Percentiles rank a stretch among this genome's conserved stretches.
Evolutionary conservation across 2,888 invertebrate genomes (phyloP).

Genomic region (Netelia inedita): DNA sequence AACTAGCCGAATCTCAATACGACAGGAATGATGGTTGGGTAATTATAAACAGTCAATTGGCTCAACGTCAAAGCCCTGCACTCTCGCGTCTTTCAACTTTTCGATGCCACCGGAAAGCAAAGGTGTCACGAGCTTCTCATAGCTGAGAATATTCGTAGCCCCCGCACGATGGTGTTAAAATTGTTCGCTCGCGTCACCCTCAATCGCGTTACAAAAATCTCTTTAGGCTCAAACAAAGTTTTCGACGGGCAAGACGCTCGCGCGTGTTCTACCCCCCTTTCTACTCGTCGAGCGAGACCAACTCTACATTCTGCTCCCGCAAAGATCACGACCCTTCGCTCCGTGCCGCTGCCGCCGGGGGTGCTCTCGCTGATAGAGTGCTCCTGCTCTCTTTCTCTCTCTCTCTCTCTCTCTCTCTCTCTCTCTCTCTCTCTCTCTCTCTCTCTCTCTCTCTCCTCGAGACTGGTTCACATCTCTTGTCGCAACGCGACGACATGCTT

Average conservation of each 20-base stretch:
- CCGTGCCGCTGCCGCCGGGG: too few species aligned
- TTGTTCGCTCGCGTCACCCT: slow-evolving; percentile 1
- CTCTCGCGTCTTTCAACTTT: too few species aligned
- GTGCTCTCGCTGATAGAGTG: neutral
- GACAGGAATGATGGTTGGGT: too few species aligned
- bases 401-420: neutral
- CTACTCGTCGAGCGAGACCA: neutral
- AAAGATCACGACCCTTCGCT: too few species aligned
- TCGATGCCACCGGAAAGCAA: too few species aligned
- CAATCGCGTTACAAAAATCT: slow-evolving; percentile 40
- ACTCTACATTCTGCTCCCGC: neutral
- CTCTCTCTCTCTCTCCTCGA: neutral
- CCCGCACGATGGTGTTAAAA: slow-evolving; percentile 3
- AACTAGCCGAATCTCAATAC: too few species aligned
- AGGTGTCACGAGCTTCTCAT: too few species aligned
- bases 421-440: neutral
- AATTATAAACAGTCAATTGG: too few species aligned
- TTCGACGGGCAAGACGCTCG: slow-evolving; percentile 5
- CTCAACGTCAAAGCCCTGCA: too few species aligned
- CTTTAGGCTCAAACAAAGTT: slow-evolving; percentile 41
- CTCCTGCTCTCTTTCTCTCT: neutral
- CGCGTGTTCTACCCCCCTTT: neutral
- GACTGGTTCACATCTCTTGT: neutral
- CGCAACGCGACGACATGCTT: too few species aligned
- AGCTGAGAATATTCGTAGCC: too few species aligned